phyloP scores from a whole-genome alignment of 2,888 invertebrate genomes.

The Syrphus vitripennis region DNA sequence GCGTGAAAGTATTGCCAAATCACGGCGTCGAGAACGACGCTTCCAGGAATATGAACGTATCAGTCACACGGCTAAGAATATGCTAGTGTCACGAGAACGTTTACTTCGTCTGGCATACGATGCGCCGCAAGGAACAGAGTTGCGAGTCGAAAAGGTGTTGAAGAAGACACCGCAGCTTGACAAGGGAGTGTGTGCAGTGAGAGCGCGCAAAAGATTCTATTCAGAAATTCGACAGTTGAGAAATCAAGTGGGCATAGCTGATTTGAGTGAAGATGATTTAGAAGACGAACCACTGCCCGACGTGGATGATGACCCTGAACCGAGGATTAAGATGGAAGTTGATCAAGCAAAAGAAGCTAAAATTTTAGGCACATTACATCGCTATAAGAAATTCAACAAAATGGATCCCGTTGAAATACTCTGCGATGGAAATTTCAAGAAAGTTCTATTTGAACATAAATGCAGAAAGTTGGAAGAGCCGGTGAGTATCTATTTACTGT shows the following conservation, averaged over 20 bases:
- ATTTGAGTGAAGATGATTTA: slow-evolving; percentile 79
- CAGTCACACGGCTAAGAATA: slow-evolving; percentile 83
- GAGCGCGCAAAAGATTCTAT: slow-evolving; percentile 82
- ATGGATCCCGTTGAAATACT: slow-evolving; percentile 41
- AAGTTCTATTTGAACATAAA: slow-evolving; percentile 87
- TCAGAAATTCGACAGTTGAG: slow-evolving; percentile 87
- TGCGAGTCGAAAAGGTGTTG: slow-evolving; percentile 65
- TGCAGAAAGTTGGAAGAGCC: slow-evolving; percentile 87
- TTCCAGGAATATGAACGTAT: slow-evolving; percentile 84
- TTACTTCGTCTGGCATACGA: slow-evolving; percentile 85
- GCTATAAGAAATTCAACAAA: slow-evolving; percentile 52
- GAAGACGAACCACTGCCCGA: slow-evolving; percentile 43
- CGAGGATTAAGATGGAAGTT: slow-evolving; percentile 44
- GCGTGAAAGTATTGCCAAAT: slow-evolving; percentile 88
- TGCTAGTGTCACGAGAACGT: slow-evolving; percentile 88
- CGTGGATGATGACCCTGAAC: slow-evolving; percentile 5
- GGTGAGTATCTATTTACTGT: slow-evolving; percentile 82
- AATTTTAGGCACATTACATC: slow-evolving; percentile 52
- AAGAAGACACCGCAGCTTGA: slow-evolving; percentile 79
- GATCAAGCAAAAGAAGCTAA: slow-evolving; percentile 65
- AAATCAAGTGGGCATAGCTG: slow-evolving; percentile 86
- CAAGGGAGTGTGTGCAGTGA: slow-evolving; percentile 82
- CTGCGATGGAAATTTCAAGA: slow-evolving; percentile 81
- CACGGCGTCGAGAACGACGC: slow-evolving; percentile 87
- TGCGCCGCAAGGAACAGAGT: slow-evolving; percentile 84